Base-by-base conservation (phyloP, 1,140 invertebrate species). In the Drosophila novamexicana region DNA sequence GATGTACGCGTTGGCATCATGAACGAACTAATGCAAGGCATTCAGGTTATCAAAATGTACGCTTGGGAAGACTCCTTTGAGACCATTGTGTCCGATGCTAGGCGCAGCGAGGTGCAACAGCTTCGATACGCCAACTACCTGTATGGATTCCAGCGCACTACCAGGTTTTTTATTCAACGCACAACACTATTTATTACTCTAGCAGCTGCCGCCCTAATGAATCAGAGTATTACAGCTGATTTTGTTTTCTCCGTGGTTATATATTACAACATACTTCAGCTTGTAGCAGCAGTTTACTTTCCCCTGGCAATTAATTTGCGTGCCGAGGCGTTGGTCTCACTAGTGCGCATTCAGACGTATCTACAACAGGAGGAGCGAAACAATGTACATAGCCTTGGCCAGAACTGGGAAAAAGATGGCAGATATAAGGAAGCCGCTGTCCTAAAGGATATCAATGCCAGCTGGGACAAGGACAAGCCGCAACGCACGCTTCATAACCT, bases 11-110 rank as follows among this genome's bases (percentile, higher is more conserved):
- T 97, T 8, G 94, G 95, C 47, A 90, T 96, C 16, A 97, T 97
- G 96, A 96, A 95, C 79, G 96, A 97, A 93, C 94, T 97, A 6
- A 94, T 97, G 37, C 90, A 93, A 54, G 95, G 95, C 42, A 95
- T 95, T 72, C 94, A 95, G 91, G 95, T 97, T 56, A 95, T 97
- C 18, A 97, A 97, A 93, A 97, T 97, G 96, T 96, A 96, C 75
- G 95, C 95, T 1, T 96, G 96, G 96, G 96, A 96, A 79, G 94
- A 94, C 63, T 95, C 95, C 1, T 96, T 96, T 63, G 93, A 93
- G 61, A 93, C 93, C 29, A 93, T 95, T 0, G 93, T 95, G 0
- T 92, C 93, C 4, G 47, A 80, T 7, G 93, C 93, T 6, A 89
- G 96, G 66, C 93, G 92, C 14, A 90, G 93, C 32, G 96, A 97